Percentiles rank a stretch among this genome's conserved stretches.
These are phyloP conservation scores for Crocodylus rhombifer DNA, from an alignment of 2,797 vertebrate species.

Conservation along the genomic window DNA sequence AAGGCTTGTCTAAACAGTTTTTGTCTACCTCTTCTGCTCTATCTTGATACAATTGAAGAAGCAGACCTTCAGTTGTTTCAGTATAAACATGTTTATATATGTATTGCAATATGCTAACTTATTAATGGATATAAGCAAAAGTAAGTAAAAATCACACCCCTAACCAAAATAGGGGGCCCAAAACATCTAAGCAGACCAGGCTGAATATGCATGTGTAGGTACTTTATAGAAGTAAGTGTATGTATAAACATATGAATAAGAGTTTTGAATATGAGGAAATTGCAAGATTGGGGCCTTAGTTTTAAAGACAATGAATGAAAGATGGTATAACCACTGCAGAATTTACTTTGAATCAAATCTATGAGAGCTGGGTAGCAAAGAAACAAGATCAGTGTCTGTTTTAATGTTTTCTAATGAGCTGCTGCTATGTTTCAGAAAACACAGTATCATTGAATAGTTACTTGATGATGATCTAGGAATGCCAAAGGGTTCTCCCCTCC, in stretches of 20 bases:
- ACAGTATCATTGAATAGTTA: not conserved
- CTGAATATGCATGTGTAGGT: not conserved
- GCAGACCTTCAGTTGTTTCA: not conserved
- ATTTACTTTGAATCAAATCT: slow-evolving; percentile 3
- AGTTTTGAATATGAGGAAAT: not conserved
- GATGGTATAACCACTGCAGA: not conserved
- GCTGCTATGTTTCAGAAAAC: not conserved
- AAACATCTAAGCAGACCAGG: not conserved
- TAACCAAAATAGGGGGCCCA: not conserved
- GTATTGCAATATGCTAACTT: not conserved
- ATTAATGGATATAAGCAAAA: not conserved
- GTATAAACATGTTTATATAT: not conserved
- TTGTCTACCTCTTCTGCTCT: not conserved
- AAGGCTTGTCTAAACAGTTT: not conserved
- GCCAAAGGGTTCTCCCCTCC: not conserved
- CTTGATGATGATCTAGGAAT: not conserved
- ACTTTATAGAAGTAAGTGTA: not conserved
- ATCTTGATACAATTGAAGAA: not conserved
- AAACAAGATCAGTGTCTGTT: not conserved
- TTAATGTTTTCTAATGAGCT: not conserved
- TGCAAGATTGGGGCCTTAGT: not conserved
- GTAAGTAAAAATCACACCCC: not conserved
- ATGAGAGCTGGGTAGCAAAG: not conserved
- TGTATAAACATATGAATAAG: not conserved
- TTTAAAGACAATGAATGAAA: not conserved